Base-by-base conservation (phyloP, 2,797 vertebrate species). In the Enteromius afrohamiltoni region DNA sequence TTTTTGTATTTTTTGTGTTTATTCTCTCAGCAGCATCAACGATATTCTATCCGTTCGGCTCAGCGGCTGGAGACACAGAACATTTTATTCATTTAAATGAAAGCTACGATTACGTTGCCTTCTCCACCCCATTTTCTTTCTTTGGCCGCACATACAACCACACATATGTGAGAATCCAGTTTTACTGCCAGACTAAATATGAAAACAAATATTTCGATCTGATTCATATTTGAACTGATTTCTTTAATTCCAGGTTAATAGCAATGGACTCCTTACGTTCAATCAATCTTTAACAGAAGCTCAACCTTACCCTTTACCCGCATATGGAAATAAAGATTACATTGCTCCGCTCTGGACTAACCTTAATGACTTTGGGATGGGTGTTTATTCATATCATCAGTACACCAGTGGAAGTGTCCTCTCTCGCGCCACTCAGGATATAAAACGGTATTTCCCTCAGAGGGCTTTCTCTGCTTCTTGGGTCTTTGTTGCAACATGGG, bases 401-500 rank as follows among this genome's bases (percentile, higher is more conserved):
- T 74, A 74, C 80, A 75, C 58, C 7, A 19, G 0, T 53, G 80
- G 80, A 49, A 37, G 26, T 55, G 58, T 65, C 1, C 80, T 82
- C 40, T 17, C 29, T 16, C 40, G 29, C 0, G 80, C 71, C 16
- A 53, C 40, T 49, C n/a, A 1, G 19, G 80, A 82, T 16, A 74
- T 82, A 8, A 82, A 49, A 4, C 10, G 0, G 26, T 29, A 64
- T 75, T 82, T 75, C 60, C 80, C 58, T 67, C 13, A 79, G 14
- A 65, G 13, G 13, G 37, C 14, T 1, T 82, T 82, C n/a, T 5
- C 4, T 65, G 70, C 80, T 65, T 47, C 70, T 17, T 79, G 75
- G 67, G 76, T 79, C 19, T 68, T 79, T 79, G 64, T 79, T 9
- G 45, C 21, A n/a, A 79, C 77, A 5, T 79, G 77, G 77, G 7